Evolutionary conservation across 2,888 invertebrate species (phyloP), one percentile per base, ranked within the genome.

Genomic region (Ophion ellenae): DNA sequence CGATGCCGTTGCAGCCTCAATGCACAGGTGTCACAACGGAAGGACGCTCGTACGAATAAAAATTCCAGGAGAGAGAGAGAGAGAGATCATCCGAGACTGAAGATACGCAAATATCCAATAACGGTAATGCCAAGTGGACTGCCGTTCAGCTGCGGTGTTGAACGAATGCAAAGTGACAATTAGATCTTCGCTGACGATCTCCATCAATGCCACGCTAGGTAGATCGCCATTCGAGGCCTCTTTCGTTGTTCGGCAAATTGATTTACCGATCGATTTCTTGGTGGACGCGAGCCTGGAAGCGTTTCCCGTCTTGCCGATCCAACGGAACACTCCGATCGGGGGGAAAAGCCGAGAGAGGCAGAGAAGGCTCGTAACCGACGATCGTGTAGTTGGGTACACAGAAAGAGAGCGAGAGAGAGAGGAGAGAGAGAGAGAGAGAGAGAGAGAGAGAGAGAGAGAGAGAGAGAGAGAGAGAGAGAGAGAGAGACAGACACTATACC

Each of bases 231-330:
- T 53, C 17, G 14, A 53, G 5, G 5, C 5, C 53, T 17, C 63
- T 74, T 74, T 63, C 0, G 24, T 45, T 14, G 7, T 66, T n/a
- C 0, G 0, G 32, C 17, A 14, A 45, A 75, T 64, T 53, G 24
- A 20, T 24, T 67, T 61, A 10, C 36, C 28, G n/a, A 17, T 69
- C 17, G 53, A 53, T 53, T 53, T 53, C 53, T 53, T 17, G 17
- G 53, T 17, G 17, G 14, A 53, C 53, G 6, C 5, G 7, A 6
- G 7, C 7, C 40, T 40, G 40, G 40, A 6, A 6, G 20, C 47
- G n/a, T 86, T 73, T 80, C 76, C 64, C n/a, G 67, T 66, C 59
- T 81, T 77, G 67, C 76, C 83, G 83, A 86, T 81, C 81, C 81
- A 81, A 71, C 63, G 79, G 79, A 79, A 81, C 61, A 45, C 24